These are phyloP conservation scores for Melanophora roralis DNA, from an alignment of 2,888 invertebrate genomes.

Conservation along the genomic window DNA sequence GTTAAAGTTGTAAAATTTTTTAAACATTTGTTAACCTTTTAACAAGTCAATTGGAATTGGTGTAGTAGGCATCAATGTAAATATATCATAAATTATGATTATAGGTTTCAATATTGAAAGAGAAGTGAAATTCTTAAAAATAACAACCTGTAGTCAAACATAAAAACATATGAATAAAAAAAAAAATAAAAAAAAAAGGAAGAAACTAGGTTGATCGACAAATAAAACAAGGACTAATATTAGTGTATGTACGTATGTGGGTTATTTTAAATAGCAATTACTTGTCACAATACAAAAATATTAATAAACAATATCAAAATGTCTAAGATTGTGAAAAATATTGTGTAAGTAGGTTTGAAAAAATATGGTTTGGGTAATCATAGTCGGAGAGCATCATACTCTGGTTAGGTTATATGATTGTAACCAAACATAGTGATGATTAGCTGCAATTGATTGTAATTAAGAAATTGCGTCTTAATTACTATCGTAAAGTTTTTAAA, in stretches of 20 bases:
- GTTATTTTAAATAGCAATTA: slow-evolving; percentile 55
- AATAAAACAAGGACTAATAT: slow-evolving; percentile 15
- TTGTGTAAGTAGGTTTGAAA: too few species aligned
- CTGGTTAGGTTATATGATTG: too few species aligned
- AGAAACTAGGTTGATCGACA: slow-evolving; percentile 55
- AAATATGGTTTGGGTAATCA: too few species aligned
- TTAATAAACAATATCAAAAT: slow-evolving; percentile 22
- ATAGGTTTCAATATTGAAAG: slow-evolving; percentile 52
- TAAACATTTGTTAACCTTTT: background rate
- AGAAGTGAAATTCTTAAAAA: slow-evolving; percentile 47
- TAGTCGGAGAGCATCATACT: too few species aligned
- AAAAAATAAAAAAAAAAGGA: background rate
- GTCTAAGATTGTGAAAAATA: background rate
- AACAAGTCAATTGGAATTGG: background rate
- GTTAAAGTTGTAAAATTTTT: too few species aligned
- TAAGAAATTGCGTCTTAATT: too few species aligned
- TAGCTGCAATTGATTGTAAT: too few species aligned
- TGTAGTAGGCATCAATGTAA: slow-evolving; percentile 46
- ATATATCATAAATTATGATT: slow-evolving; percentile 58
- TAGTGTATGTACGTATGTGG: slow-evolving; percentile 23
- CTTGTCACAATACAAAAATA: too few species aligned
- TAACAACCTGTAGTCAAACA: slow-evolving; percentile 24
- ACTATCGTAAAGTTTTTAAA: too few species aligned
- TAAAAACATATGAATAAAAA: background rate
- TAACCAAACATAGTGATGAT: too few species aligned